These are phyloP conservation scores for Cynodonichthys magdalenae DNA, from an alignment of 2,797 vertebrate genomes.

Conservation along the genomic window DNA sequence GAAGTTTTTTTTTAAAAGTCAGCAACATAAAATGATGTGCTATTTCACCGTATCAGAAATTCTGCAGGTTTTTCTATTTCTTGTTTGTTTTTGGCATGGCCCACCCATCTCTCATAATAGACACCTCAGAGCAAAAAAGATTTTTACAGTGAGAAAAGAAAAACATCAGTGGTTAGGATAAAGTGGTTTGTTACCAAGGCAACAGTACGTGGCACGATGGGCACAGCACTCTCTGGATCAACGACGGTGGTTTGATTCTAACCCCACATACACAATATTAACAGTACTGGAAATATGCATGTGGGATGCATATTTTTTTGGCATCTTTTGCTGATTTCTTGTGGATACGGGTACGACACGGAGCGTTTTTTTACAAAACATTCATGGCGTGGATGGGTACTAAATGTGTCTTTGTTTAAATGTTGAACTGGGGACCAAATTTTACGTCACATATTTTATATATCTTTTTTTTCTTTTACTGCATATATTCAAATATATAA, in stretches of 20 bases:
- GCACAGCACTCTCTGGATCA: constrained; percentile 67
- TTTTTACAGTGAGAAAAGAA: constrained; percentile 72
- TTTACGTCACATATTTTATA: constrained; percentile 16
- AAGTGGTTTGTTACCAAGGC: constrained; percentile 79
- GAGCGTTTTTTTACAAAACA: constrained; percentile 67
- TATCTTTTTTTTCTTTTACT: constrained; percentile 6
- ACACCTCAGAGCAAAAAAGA: constrained; percentile 53
- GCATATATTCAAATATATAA: constrained; percentile 52
- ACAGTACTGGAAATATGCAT: constrained; percentile 68
- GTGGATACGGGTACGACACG: constrained; percentile 45
- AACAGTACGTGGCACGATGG: constrained; percentile 75
- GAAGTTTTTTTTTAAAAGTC: constrained; percentile 13
- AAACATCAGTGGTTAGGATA: constrained; percentile 62
- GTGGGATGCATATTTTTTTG: constrained; percentile 63
- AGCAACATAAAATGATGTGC: constrained; percentile 41
- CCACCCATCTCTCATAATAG: constrained; percentile 29
- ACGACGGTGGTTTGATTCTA: constrained; percentile 63
- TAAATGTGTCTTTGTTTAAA: constrained; percentile 56
- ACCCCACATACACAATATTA: constrained; percentile 64
- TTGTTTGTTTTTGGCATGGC: constrained; percentile 50
- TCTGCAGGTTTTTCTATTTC: constrained; percentile 22
- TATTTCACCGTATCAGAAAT: constrained; percentile 43
- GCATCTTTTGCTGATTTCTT: constrained; percentile 67
- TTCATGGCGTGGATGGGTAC: constrained; percentile 55
- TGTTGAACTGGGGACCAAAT: constrained; percentile 40